Base-by-base conservation (phyloP, 2,888 invertebrate species). In the Hydroisotoma schaefferi region DNA sequence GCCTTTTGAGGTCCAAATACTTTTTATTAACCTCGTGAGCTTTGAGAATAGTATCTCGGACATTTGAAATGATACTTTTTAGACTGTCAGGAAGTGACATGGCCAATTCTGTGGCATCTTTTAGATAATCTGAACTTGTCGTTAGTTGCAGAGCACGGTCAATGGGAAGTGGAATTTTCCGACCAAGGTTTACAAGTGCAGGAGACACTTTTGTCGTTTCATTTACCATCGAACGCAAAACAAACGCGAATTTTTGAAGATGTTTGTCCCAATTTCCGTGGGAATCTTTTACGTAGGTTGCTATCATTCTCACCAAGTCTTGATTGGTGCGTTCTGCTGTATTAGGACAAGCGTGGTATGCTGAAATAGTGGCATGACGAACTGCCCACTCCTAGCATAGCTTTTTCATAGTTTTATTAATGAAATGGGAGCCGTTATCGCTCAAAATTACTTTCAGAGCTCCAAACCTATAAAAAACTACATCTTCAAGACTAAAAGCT, bases 361-460 rank as follows among this genome's bases (percentile, higher is more conserved):
- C 10, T 26, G 52, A 59, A 5, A 48, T 47, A 28, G 44, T 48
- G 5, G 38, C 25, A 33, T 65, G 64, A 2, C 52, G 26, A 3
- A 69, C 57, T 20, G 43, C 48, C 59, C 61, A 69, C 4, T 53
- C 37, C 20, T 40, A 26, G 23, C 66, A 66, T 22, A 63, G 33
- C 6, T 40, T 37, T 26, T 55, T 29, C 37, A 70, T 46, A 6
- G 33, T 25, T 27, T 61, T 59, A 8, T 60, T 49, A 1, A 27
- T 57, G 44, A 69, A 67, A 15, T 67, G 59, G 1, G 28, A 60
- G 18, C 52, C 69, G 38, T 69, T 67, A 25, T 69, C 69, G 0
- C 54, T 51, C 0, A 69, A 15, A 12, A 69, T 59, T 2, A 23
- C 26, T 26, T 37, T 51, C 1, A 64, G 67, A 20, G 54, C 15